These are phyloP conservation scores for Sterna hirundo DNA, from an alignment of 2,113 vertebrate species.

Conservation along the genomic window DNA sequence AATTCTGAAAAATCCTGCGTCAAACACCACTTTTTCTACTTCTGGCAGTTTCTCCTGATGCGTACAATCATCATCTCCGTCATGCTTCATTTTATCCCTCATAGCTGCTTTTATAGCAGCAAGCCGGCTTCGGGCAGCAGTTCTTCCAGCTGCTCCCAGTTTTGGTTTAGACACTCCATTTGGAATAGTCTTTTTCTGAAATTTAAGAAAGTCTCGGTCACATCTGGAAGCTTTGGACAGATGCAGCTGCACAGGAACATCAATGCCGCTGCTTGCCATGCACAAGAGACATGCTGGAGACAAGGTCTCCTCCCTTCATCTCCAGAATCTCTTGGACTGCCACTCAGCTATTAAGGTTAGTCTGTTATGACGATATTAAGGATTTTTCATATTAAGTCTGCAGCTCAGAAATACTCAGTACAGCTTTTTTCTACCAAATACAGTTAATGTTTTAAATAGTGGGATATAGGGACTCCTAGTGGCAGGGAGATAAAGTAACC, in stretches of 20 bases:
- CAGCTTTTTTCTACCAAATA: background rate
- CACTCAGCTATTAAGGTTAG: background rate
- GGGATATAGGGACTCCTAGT: slow-evolving; percentile 46
- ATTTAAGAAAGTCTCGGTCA: background rate
- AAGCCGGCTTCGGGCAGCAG: slow-evolving; percentile 82
- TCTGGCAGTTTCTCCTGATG: background rate
- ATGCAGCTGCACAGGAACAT: background rate
- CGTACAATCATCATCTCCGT: background rate
- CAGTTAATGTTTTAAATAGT: background rate
- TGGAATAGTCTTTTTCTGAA: slow-evolving; percentile 79
- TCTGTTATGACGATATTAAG: background rate
- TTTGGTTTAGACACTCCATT: slow-evolving; percentile 57
- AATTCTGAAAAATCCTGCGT: slow-evolving; percentile 89
- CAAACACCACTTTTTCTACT: slow-evolving; percentile 79
- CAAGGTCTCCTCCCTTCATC: background rate
- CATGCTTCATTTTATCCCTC: slow-evolving; percentile 72
- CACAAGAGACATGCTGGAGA: background rate
- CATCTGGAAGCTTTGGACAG: background rate
- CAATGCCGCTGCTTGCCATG: background rate
- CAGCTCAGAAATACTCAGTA: background rate
- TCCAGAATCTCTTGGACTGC: background rate
- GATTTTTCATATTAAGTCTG: background rate
- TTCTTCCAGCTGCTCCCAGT: slow-evolving; percentile 52
- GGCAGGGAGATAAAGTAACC: background rate
- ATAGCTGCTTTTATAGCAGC: slow-evolving; percentile 88